Conservation (phyloP, 1,140 invertebrate genomes). For the Drusus annulatus region DNA sequence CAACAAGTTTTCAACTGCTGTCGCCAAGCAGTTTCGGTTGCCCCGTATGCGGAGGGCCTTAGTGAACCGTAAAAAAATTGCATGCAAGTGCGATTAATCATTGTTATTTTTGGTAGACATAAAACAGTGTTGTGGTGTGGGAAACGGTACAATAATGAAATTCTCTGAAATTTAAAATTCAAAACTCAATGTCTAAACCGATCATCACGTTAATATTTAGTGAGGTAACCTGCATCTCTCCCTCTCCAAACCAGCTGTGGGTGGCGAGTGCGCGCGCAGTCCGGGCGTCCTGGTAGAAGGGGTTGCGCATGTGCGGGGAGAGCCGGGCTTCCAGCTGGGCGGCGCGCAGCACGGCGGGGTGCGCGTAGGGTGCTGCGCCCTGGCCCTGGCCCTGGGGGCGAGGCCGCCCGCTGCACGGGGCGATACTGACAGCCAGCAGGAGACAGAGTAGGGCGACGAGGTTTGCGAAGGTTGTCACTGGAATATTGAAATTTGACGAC, state of each 20-base stretch:
- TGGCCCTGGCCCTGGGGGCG: slow-evolving; percentile 9
- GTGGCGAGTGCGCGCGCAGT: slow-evolving; percentile 68
- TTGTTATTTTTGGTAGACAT: too few relatives aligned
- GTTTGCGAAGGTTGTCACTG: not conserved
- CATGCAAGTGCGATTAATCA: too few relatives aligned
- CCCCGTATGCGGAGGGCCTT: too few relatives aligned
- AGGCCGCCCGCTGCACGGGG: not conserved
- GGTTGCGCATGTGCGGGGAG: slow-evolving; percentile 65
- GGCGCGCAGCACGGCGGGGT: slow-evolving; percentile 68
- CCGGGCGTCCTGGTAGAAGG: slow-evolving; percentile 64
- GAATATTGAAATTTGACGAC: not conserved
- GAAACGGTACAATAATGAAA: too few relatives aligned
- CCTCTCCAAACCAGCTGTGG: slow-evolving; percentile 73
- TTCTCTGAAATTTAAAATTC: too few relatives aligned
- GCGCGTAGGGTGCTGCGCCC: slow-evolving; percentile 58
- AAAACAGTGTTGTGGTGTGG: too few relatives aligned
- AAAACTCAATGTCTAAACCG: too few relatives aligned
- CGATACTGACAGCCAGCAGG: not conserved
- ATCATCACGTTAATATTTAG: too few relatives aligned
- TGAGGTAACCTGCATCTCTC: slow-evolving; percentile 69
- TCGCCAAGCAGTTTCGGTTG: too few relatives aligned
- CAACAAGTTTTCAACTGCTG: too few relatives aligned
- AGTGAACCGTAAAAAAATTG: too few relatives aligned
- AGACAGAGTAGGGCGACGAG: not conserved
- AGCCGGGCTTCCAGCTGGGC: slow-evolving; percentile 66